Evolutionary conservation across 2,888 invertebrate genomes (phyloP), one percentile per base, ranked within the genome.

Genomic region (Lordiphosa andalusiaca): DNA sequence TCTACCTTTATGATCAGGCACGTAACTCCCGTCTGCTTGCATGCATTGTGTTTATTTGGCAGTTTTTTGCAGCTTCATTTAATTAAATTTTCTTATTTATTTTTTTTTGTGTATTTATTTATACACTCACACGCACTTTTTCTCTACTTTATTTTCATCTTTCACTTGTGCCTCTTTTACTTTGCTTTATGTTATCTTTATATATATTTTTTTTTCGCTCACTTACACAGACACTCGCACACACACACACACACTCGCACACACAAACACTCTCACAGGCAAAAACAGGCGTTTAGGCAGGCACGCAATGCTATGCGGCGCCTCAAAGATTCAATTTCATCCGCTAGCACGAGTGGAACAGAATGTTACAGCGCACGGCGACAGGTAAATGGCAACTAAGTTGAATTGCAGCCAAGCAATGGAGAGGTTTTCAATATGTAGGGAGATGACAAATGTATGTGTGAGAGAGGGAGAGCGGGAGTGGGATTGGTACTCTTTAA

Each of bases 301-400:
- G 71, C 77, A 77, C 77, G 77, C 82, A 77, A 77, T 74, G 72
- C 64, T 69, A 76, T 72, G 76, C 81, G 78, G 83, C 73, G 67
- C 80, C 76, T 64, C 30, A 60, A 44, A 71, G 61, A 57, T 54
- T 80, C 51, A 55, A 47, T 80, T 78, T 73, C 69, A 73, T 80
- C 80, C 83, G 80, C 73, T 50, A 30, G 46, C 61, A 70, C 84
- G 71, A 73, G 63, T 67, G 61, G 69, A 60, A 57, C 42, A 39
- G 21, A 13, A 12, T 37, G 19, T 66, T 67, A 74, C 85, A 74
- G 70, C 71, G 67, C 83, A 64, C 82, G 84, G 69, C 77, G 72
- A 78, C 86, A 86, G 87, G 73, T 84, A 86, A 86, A 86, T 78
- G 69, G 73, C 75, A 85, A 86, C 87, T 87, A 86, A 82, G 53